Base-by-base conservation (phyloP, 2,888 invertebrate genomes). In the Stenchaetothrips biformis region DNA sequence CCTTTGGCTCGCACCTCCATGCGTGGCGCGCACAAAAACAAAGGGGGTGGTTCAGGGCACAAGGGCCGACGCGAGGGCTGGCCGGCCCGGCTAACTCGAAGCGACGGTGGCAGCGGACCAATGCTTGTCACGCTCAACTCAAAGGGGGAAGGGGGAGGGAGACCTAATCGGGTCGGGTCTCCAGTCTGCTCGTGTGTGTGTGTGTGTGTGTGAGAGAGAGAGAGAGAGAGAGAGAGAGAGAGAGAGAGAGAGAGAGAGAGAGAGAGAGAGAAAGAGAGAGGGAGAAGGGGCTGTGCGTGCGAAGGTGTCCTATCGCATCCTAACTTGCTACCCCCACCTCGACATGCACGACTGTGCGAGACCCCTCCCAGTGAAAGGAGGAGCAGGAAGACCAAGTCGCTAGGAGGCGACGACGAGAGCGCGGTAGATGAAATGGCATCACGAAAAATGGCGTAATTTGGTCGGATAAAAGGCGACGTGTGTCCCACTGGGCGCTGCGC, bases 401-500 rank as follows among this genome's bases (percentile, higher is more conserved):
- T 1, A 7, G 67, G 21, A n/a, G 7, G 13, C 59, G 59, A 13
- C 59, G 59, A 13, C 59, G 59, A 6, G 59, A 6, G 9, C 67
- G 4, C 21, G 25, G 67, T 25, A 25, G 67, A 74, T 74, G 25
- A 74, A 74, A 74, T 74, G 67, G 67, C 67, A 74, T 74, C 25
- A 25, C 67, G 67, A 74, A 74, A 74, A 74, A 74, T 74, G 67
- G 25, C 25, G 67, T 74, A 74, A 74, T 74, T 74, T 74, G 8
- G 67, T 74, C 25, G 11, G n/a, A 11, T 8, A 37, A 37, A 37
- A 37, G 37, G 37, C 37, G 37, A 37, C 37, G 37, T 37, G 37
- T 37, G 37, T 37, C 37, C 37, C 37, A 4, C 37, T 4, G 37
- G 37, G 37, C 37, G 37, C 37, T 37, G 37, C 37, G 37, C 37